A percentile compares a stretch with the other conserved stretches of the same genome.
Conservation (phyloP, 2,888 invertebrate genomes). For the Busseola fusca region DNA sequence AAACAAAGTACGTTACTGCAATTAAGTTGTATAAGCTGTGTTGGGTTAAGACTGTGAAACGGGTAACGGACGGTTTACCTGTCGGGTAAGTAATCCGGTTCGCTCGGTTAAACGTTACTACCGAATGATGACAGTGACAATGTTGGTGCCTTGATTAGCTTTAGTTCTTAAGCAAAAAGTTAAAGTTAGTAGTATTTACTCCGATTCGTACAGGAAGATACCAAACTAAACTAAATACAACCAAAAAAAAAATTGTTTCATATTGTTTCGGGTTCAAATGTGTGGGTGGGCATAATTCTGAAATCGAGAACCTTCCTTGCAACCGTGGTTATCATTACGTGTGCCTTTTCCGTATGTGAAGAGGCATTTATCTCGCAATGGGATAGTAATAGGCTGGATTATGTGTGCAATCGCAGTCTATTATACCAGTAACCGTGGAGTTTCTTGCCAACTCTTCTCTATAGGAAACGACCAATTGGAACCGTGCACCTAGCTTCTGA, state of each 20-base stretch:
- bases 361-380: background rate
- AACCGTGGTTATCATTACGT: background rate
- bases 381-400: background rate
- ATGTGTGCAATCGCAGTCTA: background rate
- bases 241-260: too few species aligned
- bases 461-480: too few species aligned
- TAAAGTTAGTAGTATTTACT: too few species aligned
- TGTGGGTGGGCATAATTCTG: too few species aligned
- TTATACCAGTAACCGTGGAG: too few species aligned
- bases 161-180: background rate
- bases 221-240: too few species aligned
- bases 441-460: too few species aligned
- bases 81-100: conserved; percentile 21
- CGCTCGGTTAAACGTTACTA: conserved; percentile 22
- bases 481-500: too few species aligned
- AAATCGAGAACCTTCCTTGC: background rate
- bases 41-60: conserved; percentile 13
- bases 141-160: background rate
- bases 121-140: background rate
- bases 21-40: conserved; percentile 36
- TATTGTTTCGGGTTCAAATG: too few species aligned
- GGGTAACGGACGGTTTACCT: conserved; percentile 29
- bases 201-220: too few species aligned
- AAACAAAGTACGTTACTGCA: conserved; percentile 26
- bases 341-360: background rate